Evolutionary conservation across 2,113 vertebrate genomes (phyloP), one percentile per base, ranked within the genome.

Genomic region (Myodes glareolus): DNA sequence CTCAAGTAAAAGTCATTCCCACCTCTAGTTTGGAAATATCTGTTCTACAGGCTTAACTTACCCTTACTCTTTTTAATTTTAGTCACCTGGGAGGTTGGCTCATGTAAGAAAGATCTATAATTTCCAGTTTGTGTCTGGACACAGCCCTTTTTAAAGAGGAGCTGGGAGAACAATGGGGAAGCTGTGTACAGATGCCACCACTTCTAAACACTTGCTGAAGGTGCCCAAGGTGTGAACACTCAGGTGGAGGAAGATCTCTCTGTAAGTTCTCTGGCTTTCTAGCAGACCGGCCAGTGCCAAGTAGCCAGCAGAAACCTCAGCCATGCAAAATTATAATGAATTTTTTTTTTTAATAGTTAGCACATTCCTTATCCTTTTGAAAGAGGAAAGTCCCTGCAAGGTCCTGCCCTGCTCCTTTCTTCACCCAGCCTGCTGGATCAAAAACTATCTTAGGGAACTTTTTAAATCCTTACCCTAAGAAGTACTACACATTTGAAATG

Each of bases 151-250:
- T 91, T 75, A 61, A 96, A 98, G 92, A 97, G 27, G 80, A 97
- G 91, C 67, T 81, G 88, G 47, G 92, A 97, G 85, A 97, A 58
- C 73, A 97, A 91, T 63, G 94, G 47, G 75, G 93, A 94, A 94
- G 39, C 92, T 72, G 81, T 95, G 55, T 92, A 95, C 93, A 96
- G 97, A 97, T 67, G 92, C 90, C 61, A 90, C 96, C 90, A 94
- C 80, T 85, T 93, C 88, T 76, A 90, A 96, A 90, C n/a, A 68
- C 95, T 94, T 92, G 90, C 88, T 95, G 96, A 95, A 97, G 97
- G 92, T 75, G 91, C 90, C 95, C 93, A 96, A 94, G 86, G 95
- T 97, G 77, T 12, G 80, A 97, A 42, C 31, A 96, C 90, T 80
- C 94, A 97, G 95, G 76, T 0, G 0, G 90, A 58, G 95, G 72